Evolutionary conservation across 2,797 vertebrate species (phyloP), one percentile per base, ranked within the genome.

Genomic region (Serranus cabrilla): DNA sequence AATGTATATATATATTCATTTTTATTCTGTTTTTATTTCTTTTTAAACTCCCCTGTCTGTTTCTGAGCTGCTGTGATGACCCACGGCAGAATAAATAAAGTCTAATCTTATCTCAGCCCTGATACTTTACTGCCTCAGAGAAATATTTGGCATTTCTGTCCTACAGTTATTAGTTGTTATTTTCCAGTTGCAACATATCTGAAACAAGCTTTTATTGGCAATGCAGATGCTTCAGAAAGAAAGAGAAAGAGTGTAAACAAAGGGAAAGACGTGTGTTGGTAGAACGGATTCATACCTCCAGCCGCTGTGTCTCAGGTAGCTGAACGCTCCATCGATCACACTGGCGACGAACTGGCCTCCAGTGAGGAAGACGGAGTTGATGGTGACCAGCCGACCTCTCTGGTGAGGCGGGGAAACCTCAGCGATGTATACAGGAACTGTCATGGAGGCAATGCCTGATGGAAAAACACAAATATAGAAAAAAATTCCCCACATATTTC

Each of bases 331-430:
- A 2, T 99, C 98, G 0, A 99, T 75, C 1, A 99, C 84, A 0
- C 97, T 98, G 79, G 98, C 98, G 50, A 97, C 94, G 61, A 99
- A 98, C 93, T 99, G 98, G 42, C 98, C 98, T 4, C 97, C 97
- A 0, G 98, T 99, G 94, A 99, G 96, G 89, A 99, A 99, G 47
- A 99, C 95, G 2, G 95, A 95, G 83, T 99, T 99, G 51, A 98
- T 84, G 34, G 97, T 99, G 85, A 99, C 98, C 80, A 99, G 92
- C 89, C 96, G 96, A 76, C 98, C 98, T 90, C 98, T 92, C 69
- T 97, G 83, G 50, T 98, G 95, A 0, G 97, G 91, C 4, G 98
- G 98, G 7, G 98, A 97, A 61, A 98, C 96, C 74, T 99, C 98
- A 0, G 98, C 98, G 0, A 99, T 97, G 93, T 99, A 99, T 2